Evolutionary conservation across 2,113 vertebrate genomes (phyloP).

Genomic region (Aspiorhynchus laticeps): DNA sequence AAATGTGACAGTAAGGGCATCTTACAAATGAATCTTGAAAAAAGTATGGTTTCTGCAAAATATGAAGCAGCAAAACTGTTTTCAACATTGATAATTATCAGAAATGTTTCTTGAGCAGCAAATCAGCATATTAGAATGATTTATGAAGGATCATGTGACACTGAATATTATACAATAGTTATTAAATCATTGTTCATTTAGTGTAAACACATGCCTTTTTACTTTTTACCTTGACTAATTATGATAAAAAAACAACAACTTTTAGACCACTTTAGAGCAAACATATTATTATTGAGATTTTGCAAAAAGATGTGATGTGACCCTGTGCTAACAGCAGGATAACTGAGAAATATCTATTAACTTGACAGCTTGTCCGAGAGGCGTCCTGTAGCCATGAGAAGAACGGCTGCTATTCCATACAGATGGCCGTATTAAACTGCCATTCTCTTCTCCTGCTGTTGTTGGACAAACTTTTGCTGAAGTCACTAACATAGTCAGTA

Average conservation of each 20-base stretch:
- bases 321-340: neutral
- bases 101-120: no score
- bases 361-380: neutral
- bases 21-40: no score
- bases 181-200: no score
- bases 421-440: neutral
- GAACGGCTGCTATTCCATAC: neutral
- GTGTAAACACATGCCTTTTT: no score
- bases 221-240: neutral
- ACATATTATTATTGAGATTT: neutral
- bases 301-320: neutral
- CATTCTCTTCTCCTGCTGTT: slow-evolving; percentile 1
- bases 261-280: neutral
- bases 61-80: no score
- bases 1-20: no score
- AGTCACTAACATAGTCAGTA: neutral
- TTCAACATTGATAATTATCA: no score
- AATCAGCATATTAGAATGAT: no score
- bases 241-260: neutral
- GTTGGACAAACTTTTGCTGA: neutral
- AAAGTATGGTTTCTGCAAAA: no score
- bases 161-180: no score
- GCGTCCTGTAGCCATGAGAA: neutral
- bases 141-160: no score
- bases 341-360: neutral